Evolutionary conservation across 2,113 vertebrate species (phyloP), one percentile per base, ranked within the genome.

Genomic region (Cacatua alba): DNA sequence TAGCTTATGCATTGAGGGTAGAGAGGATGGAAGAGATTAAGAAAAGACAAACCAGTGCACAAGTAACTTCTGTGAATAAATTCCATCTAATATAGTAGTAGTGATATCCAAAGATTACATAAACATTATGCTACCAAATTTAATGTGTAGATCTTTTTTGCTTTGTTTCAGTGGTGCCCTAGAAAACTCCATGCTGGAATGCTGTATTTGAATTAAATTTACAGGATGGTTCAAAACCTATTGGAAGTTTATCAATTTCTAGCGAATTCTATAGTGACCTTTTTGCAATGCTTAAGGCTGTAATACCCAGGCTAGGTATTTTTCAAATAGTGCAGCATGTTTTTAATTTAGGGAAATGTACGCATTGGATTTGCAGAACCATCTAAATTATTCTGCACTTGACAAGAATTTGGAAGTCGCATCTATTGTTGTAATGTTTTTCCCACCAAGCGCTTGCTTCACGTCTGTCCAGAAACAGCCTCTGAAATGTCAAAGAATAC

Each of bases 401-500:
- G 88, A 90, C 63, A 86, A 68, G 85, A 93, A 68, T 91, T 95
- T 68, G 60, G 55, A 39, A 65, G n/a, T 88, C 80, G 49, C 19
- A 15, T 77, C 90, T 95, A 43, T 28, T 91, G 77, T 10, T 82
- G 63, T 31, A 71, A 53, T 90, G 83, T 44, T 92, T 94, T 94
- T 94, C 72, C 41, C 49, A 80, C 71, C 60, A 59, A 65, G 28
- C 41, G 5, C 78, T 95, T 81, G 29, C 88, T 94, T 92, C 49
- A 60, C 17, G 13, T 91, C 69, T 96, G 26, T 85, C 68, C 60
- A 69, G 89, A 98, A 95, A 79, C 26, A 91, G 59, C 85, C 57
- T n/a, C 90, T 79, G 83, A 97, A 95, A 97, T 88, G 89, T 96
- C 82, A 97, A 88, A 51, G 65, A 93, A 82, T 71, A 52, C 4